A percentile compares a stretch with the other conserved stretches of the same genome.
Conservation (phyloP, 1,140 invertebrate species). For the Neuroterus valhalla region DNA sequence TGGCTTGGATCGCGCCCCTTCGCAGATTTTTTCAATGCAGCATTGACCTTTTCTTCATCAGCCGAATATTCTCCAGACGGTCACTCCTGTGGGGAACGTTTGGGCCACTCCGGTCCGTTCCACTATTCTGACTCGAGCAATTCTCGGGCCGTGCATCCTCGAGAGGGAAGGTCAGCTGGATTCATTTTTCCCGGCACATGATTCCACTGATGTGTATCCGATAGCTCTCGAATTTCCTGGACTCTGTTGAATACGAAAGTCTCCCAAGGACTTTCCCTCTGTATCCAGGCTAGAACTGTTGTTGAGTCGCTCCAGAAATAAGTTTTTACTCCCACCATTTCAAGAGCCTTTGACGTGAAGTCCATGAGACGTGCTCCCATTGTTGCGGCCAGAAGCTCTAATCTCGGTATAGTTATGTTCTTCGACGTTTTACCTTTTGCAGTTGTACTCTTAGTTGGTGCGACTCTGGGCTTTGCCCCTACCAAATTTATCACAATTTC, state of each 20-base stretch:
- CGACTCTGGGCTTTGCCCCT: slow-evolving; percentile 35
- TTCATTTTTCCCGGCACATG: slow-evolving; percentile 48
- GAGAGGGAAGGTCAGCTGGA: slow-evolving; percentile 57
- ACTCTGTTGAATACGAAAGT: slow-evolving; percentile 39
- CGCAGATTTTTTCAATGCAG: no score
- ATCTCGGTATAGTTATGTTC: slow-evolving; percentile 37
- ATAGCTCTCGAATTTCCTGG: slow-evolving; percentile 35
- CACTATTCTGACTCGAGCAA: slow-evolving; percentile 56
- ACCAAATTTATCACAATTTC: slow-evolving; percentile 19
- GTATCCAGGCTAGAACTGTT: slow-evolving; percentile 40
- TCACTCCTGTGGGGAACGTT: no score
- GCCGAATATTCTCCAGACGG: no score
- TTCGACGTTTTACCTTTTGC: not conserved
- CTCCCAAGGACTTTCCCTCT: slow-evolving; percentile 30
- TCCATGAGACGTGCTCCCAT: slow-evolving; percentile 33
- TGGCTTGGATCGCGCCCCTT: no score
- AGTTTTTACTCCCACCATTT: not conserved
- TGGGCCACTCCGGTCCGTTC: slow-evolving; percentile 61
- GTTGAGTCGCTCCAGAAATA: not conserved
- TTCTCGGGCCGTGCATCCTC: slow-evolving; percentile 54
- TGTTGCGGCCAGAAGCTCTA: slow-evolving; percentile 44
- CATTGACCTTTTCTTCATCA: no score
- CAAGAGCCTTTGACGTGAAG: not conserved
- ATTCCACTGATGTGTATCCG: slow-evolving; percentile 36
- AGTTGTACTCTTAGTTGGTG: not conserved